Base-by-base conservation (phyloP, 2,888 invertebrate species). In the Lacanobia wlatinum region DNA sequence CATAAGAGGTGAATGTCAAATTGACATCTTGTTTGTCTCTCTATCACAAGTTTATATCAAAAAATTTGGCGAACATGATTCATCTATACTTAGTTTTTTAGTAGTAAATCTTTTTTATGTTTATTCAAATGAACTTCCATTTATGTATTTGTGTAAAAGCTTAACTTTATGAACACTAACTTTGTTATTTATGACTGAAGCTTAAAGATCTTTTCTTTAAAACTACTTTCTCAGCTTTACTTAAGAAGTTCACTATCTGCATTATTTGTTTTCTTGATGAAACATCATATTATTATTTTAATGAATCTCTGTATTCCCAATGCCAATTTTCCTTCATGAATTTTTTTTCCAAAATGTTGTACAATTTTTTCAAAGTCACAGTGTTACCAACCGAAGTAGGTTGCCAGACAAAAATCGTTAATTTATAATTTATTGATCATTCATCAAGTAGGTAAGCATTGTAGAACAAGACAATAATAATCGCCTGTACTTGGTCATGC, bases 381-480 rank as follows among this genome's bases (percentile, higher is more conserved):
- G 43, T 46, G 61, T 34, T 50, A 62, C 52, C 21, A 73, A 59
- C 8, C 46, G 8, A 61, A 59, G 43, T 52, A 62, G n/a, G 28
- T 34, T 55, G 53, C 50, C 40, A 66, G 40, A 59, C 70, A 53
- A 64, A 60, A 81, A 58, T 64, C 14, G n/a, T 58, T 55, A 66
- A 63, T 40, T 60, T 68, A 78, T 86, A 83, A 87, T 85, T 85
- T 86, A 88, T 89, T 83, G 82, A 85, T 87, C 78, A 85, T 87
- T 86, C 78, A 87, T 85, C 81, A 82, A 78, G 82, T 74, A 70
- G 74, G 83, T 83, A 84, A 87, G 85, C 84, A 88, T 89, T 88
- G 84, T 88, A 84, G 78, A 84, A 84, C 83, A 86, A 87, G 82
- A 88, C 88, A 91, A 90, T 89, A 88, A 91, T 88, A 88, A 89